Conservation (phyloP, 2,888 invertebrate species). For the Pediacus dermestoides region DNA sequence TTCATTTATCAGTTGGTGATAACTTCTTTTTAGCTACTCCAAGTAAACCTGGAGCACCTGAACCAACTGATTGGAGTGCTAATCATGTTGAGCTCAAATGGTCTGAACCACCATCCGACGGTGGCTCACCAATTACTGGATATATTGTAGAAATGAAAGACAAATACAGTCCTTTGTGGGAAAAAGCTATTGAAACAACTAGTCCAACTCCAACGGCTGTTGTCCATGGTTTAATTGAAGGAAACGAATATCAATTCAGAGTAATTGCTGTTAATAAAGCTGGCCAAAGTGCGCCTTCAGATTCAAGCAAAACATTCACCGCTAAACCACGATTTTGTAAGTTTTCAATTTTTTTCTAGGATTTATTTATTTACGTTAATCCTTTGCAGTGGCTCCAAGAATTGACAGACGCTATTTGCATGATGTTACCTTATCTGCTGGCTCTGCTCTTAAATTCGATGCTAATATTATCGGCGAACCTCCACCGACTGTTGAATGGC, state of each 20-base stretch:
- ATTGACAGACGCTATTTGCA: constrained; percentile 91
- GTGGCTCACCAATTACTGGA: constrained; percentile 91
- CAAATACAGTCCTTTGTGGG: constrained; percentile 90
- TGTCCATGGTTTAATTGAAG: constrained; percentile 89
- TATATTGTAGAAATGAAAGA: constrained; percentile 92
- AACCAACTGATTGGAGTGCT: constrained; percentile 88
- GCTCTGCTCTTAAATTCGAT: constrained; percentile 89
- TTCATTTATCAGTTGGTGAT: no score
- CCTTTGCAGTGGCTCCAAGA: constrained; percentile 78
- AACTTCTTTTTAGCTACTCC: no score
- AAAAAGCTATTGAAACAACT: constrained; percentile 82
- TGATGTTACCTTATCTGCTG: constrained; percentile 86
- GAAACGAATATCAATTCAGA: constrained; percentile 95
- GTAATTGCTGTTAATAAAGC: constrained; percentile 94
- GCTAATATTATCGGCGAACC: constrained; percentile 94
- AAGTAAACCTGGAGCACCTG: constrained; percentile 85
- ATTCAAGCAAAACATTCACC: constrained; percentile 77
- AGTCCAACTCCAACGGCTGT: constrained; percentile 70
- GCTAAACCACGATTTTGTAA: constrained; percentile 80
- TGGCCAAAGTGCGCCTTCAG: constrained; percentile 89
- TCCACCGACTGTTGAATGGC: constrained; percentile 91
- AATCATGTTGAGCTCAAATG: constrained; percentile 89
- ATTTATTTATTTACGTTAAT: no score
- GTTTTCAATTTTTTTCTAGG: no score
- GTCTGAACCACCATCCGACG: constrained; percentile 84